Base-by-base conservation (phyloP, 1,140 invertebrate species). In the Anoplophora glabripennis region DNA sequence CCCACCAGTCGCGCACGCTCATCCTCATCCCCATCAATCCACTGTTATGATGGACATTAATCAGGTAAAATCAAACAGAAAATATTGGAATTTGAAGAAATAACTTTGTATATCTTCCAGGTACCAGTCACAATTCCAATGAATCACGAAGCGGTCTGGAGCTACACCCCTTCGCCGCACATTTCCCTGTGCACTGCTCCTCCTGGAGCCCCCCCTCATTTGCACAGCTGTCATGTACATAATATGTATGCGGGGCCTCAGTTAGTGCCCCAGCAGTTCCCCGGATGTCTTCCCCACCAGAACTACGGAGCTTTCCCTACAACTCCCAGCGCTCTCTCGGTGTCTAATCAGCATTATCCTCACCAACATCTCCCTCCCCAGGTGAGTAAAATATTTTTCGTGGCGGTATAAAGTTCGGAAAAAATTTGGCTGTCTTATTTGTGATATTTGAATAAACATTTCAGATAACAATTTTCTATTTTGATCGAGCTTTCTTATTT, bases 91-190 rank as follows among this genome's bases (percentile, higher is more conserved):
- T n/a, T n/a, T n/a, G n/a, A n/a, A n/a, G n/a, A n/a, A n/a, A n/a
- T n/a, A n/a, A n/a, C n/a, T n/a, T n/a, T n/a, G n/a, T n/a, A n/a
- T n/a, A 51, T 69, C 59, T 67, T 69, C 7, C 71, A 81, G 78
- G 81, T 86, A 51, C 83, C 84, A 40, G 82, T 85, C 12, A 82
- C 83, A 41, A 78, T 86, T 53, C 82, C 85, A 28, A 72, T 88
- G 53, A 81, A 82, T 71, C 83, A 65, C 71, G 79, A 69, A 71
- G 75, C 65, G 10, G 77, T 81, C 41, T 82, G 80, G 80, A 78
- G 79, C 18, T 77, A 77, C 64, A 61, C 80, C 69, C 53, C 59
- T 1, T 42, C 82, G 69, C 73, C 76, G 15, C 75, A 77, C 59
- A 71, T 78, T 49, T 80, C 79, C 5, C 75, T 82, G 36, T 82